Evolutionary conservation across 2,888 invertebrate species (phyloP).

Genomic region (Serripes groenlandicus): DNA sequence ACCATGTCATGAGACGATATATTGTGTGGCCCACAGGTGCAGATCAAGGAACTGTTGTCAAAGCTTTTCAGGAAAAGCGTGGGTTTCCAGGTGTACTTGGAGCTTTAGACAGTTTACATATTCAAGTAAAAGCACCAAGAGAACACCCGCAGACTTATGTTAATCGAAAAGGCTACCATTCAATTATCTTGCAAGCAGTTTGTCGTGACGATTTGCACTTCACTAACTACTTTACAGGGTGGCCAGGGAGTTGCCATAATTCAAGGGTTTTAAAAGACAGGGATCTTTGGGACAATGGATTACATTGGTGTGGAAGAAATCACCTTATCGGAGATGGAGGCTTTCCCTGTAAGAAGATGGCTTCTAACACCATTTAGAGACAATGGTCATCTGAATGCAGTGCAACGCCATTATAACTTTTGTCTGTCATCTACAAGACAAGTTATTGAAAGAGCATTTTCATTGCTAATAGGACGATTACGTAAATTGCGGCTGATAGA

Average conservation of each 20-base stretch:
- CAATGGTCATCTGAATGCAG: constrained; percentile 49
- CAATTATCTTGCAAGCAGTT: constrained; percentile 45
- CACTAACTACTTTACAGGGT: constrained; percentile 42
- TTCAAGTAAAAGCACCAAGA: constrained; percentile 41
- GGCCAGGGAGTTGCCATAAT: constrained; percentile 60
- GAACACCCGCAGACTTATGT: constrained; percentile 57
- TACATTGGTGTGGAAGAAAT: constrained; percentile 15
- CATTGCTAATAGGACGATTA: constrained; percentile 54
- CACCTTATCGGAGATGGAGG: constrained; percentile 61
- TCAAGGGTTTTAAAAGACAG: constrained; percentile 55
- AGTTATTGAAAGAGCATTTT: constrained; percentile 49
- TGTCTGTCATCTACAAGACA: constrained; percentile 38
- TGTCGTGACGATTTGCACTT: constrained; percentile 36
- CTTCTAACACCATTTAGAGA: constrained; percentile 60
- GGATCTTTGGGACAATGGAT: constrained; percentile 51
- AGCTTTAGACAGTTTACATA: constrained; percentile 53
- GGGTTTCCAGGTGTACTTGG: constrained; percentile 47
- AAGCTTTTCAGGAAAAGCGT: constrained; percentile 35
- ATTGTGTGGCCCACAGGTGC: constrained; percentile 39
- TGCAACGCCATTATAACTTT: constrained; percentile 46
- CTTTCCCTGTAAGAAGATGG: constrained; percentile 50
- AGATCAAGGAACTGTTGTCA: constrained; percentile 20
- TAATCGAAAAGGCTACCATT: constrained; percentile 59
- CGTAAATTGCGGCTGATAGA: constrained; percentile 34
- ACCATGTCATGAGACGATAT: constrained; percentile 40